These are phyloP conservation scores for Bradypodion ventrale DNA, from an alignment of 2,797 vertebrate genomes.

Conservation along the genomic window DNA sequence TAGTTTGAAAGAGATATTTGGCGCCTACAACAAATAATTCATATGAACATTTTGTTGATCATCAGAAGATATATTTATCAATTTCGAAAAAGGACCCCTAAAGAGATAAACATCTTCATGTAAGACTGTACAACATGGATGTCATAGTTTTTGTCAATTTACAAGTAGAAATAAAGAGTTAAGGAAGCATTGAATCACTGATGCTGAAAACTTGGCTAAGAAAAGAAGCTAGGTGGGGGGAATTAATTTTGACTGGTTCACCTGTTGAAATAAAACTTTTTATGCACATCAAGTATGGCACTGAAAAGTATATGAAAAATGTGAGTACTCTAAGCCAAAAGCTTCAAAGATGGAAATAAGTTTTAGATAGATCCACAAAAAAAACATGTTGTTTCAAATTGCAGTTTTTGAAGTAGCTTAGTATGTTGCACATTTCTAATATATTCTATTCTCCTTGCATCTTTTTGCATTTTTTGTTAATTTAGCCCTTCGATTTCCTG, in stretches of 20 bases:
- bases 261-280: slow-evolving; percentile 19
- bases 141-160: slow-evolving; percentile 6
- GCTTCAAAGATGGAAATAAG: not conserved
- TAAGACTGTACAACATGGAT: not conserved
- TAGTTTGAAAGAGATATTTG: slow-evolving; percentile 26
- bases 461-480: not conserved
- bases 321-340: slow-evolving; percentile 31
- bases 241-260: slow-evolving; percentile 34
- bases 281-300: slow-evolving; percentile 23
- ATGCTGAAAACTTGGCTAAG: slow-evolving; percentile 28
- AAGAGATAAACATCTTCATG: slow-evolving; percentile 17
- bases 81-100: not conserved
- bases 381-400: not conserved
- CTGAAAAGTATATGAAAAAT: not conserved
- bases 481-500: not conserved
- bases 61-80: not conserved
- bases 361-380: not conserved
- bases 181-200: slow-evolving; percentile 20
- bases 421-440: not conserved
- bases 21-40: slow-evolving; percentile 30
- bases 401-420: not conserved
- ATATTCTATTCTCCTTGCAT: not conserved
- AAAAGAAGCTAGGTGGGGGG: not conserved
- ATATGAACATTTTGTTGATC: slow-evolving; percentile 15
- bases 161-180: slow-evolving; percentile 11